Base-by-base conservation (phyloP, 2,888 invertebrate species). In the Altica lythri region DNA sequence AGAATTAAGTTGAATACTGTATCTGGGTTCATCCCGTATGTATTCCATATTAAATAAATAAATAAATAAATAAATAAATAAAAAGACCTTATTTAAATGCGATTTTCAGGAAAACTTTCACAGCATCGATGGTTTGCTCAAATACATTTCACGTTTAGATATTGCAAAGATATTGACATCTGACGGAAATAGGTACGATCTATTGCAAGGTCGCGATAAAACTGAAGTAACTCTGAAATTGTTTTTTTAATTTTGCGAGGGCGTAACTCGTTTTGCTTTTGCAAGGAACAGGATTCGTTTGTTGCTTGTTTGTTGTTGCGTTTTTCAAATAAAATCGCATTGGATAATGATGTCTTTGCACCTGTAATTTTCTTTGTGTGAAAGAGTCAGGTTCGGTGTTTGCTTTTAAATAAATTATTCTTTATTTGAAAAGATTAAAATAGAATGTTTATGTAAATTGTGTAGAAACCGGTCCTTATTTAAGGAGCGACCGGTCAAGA, bases 231-330 rank as follows among this genome's bases (percentile, higher is more conserved):
- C 35, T 52, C 45, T 38, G 37, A 56, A 55, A 52, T 48, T 19
- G 59, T 61, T 61, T 64, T 49, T 65, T 61, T 56, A 48, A 50
- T 55, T 61, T 49, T 61, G 64, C 64, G 69, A 62, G 62, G 69
- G 69, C 68, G 69, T 59, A 67, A 69, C 68, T 51, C 62, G 67
- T 68, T 68, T 63, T 54, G 57, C 57, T 37, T n/a, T 19, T 38
- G 30, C 40, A 44, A n/a, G 53, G 62, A 66, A 65, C 68, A 66
- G 66, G 68, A 68, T 66, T 63, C 62, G 60, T 50, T 57, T 35
- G 50, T 35, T 47, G 48, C 61, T 62, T 62, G 54, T 37, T 18
- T 10, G 37, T 19, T 37, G 19, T 37, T n/a, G 18, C 18, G 17
- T 13, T 14, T 37, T 22, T 40, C 22, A 19, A 22, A 22, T 40